Conservation (phyloP, 2,113 vertebrate genomes). For the Sinocyclocheilus grahami region DNA sequence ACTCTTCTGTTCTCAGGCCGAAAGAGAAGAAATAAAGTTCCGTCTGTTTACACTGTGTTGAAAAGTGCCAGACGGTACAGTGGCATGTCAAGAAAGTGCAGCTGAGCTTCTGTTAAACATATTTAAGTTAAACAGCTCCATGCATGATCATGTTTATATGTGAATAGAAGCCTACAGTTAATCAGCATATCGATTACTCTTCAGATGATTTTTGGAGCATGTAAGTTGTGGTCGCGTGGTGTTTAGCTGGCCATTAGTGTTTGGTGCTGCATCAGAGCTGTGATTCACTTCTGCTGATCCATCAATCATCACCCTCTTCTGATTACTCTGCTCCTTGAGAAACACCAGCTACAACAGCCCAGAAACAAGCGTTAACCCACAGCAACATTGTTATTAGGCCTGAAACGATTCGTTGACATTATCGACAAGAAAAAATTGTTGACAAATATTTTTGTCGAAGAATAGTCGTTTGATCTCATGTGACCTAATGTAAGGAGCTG, state of each 20-base stretch:
- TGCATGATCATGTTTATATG: not conserved
- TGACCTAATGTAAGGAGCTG: too few species aligned
- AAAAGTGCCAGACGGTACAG: too few species aligned
- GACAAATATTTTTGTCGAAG: too few species aligned
- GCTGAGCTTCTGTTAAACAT: too few species aligned
- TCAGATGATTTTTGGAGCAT: not conserved
- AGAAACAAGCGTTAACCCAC: not conserved
- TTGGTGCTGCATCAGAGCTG: conserved; percentile 81
- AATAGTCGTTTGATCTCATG: too few species aligned
- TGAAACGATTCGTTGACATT: too few species aligned
- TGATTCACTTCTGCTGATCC: conserved; percentile 84
- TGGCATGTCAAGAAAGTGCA: too few species aligned
- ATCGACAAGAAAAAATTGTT: too few species aligned
- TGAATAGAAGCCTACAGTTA: not conserved
- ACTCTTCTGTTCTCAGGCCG: too few species aligned
- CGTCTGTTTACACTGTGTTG: too few species aligned
- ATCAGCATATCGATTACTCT: not conserved
- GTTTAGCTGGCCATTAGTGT: conserved; percentile 90
- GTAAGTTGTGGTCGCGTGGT: not conserved
- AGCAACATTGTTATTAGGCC: not conserved
- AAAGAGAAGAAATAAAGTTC: too few species aligned
- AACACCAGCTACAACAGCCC: conserved; percentile 81
- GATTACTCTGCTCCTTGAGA: conserved; percentile 90
- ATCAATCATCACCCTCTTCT: conserved; percentile 84
- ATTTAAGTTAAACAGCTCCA: too few species aligned